These are phyloP conservation scores for Smittia sp. DNA, from an alignment of 2,888 invertebrate genomes.

Conservation along the genomic window DNA sequence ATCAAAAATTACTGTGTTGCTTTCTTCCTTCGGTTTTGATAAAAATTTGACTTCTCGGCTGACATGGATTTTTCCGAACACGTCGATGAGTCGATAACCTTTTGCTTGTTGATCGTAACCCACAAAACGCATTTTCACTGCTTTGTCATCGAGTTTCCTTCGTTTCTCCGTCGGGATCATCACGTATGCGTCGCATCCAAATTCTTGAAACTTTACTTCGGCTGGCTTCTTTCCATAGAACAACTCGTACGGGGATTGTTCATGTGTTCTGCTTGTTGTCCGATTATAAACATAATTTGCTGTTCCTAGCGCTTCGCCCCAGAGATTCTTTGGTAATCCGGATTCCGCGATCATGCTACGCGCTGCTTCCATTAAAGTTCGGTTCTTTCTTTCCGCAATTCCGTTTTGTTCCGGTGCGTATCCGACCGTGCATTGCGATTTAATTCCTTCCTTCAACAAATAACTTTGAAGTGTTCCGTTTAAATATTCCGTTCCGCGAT, in stretches of 20 bases:
- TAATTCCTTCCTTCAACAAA: conserved; percentile 45
- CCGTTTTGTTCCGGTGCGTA: conserved; percentile 46
- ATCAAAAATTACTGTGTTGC: neutral
- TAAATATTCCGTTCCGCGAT: conserved; percentile 46
- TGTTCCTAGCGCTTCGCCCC: conserved; percentile 47
- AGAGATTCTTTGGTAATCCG: conserved; percentile 44
- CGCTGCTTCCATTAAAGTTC: conserved; percentile 45
- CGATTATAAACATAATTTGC: conserved; percentile 45
- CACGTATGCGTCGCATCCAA: neutral
- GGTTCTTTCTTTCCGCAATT: conserved; percentile 45
- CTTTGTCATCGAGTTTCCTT: conserved; percentile 35
- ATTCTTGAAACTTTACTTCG: neutral
- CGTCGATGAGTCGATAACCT: conserved; percentile 32
- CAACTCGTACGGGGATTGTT: neutral
- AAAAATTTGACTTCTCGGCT: conserved; percentile 7
- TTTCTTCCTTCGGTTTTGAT: neutral
- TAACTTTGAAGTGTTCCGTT: conserved; percentile 44
- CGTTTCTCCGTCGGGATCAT: conserved; percentile 35
- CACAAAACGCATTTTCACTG: conserved; percentile 14
- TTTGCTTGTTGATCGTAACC: conserved; percentile 40
- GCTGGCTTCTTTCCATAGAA: neutral
- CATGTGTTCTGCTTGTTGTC: neutral
- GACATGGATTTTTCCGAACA: conserved; percentile 23
- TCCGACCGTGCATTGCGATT: conserved; percentile 44
- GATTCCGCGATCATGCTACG: conserved; percentile 46